A percentile compares a stretch with the other conserved stretches of the same genome.
Conservation (phyloP, 2,113 vertebrate genomes). For the human region GRCh38 chr6:131305501-131306000, state of each 20-base stretch:
- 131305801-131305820: not conserved
- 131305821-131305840: not conserved
- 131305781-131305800: slow-evolving; percentile 10
- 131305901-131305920: slow-evolving; percentile 5
- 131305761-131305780: not conserved
- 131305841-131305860: slow-evolving; percentile 15
- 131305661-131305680: not conserved
- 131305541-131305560: slow-evolving; percentile 24
- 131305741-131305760: not conserved
- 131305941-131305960: slow-evolving; percentile 1
- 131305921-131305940: slow-evolving; percentile 29
- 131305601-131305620: not conserved
- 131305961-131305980: slow-evolving; percentile 34
- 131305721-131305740: not conserved
- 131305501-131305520: not conserved
- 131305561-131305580: slow-evolving; percentile 25
- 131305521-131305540: slow-evolving; percentile 8
- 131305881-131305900: slow-evolving; percentile 11
- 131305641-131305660: slow-evolving; percentile 27
- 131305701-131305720: not conserved
- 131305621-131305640: not conserved
- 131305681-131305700: not conserved
- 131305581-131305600: not conserved
- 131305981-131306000: not conserved
- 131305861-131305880: slow-evolving; percentile 15